Percentiles rank a stretch among this genome's conserved stretches.
Evolutionary conservation across 2,888 invertebrate genomes (phyloP).

Genomic region (Campoplex capitator): DNA sequence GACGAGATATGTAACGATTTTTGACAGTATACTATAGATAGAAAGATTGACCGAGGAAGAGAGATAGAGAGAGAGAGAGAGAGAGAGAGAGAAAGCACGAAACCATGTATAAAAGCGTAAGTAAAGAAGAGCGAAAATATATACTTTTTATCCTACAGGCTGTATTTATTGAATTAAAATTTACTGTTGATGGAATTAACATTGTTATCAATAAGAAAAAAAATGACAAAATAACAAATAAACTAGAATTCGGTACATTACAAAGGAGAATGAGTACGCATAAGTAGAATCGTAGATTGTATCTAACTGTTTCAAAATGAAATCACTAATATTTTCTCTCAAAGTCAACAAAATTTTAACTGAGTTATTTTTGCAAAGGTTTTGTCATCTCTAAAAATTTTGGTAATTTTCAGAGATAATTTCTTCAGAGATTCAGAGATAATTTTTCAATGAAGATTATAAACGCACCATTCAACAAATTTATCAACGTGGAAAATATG

Average conservation of each 20-base stretch:
- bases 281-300: background rate
- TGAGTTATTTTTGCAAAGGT: too few species aligned
- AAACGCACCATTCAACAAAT: background rate
- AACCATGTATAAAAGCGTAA: background rate
- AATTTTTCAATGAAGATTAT: background rate
- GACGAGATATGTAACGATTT: conserved; percentile 38
- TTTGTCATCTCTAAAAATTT: too few species aligned
- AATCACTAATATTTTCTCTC: too few species aligned
- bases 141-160: background rate
- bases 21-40: conserved; percentile 33
- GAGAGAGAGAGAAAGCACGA: background rate
- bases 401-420: background rate
- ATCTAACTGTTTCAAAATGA: too few species aligned
- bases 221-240: background rate
- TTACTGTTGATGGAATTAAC: background rate
- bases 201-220: background rate
- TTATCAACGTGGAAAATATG: background rate
- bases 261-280: background rate
- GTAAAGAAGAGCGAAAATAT: background rate
- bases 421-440: background rate
- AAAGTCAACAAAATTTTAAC: too few species aligned
- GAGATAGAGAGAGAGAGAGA: background rate
- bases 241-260: background rate
- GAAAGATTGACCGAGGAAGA: too few species aligned
- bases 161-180: background rate